A percentile compares a stretch with the other conserved stretches of the same genome.
Evolutionary conservation across 2,888 invertebrate species (phyloP).

Genomic region (Argyresthia albistria): DNA sequence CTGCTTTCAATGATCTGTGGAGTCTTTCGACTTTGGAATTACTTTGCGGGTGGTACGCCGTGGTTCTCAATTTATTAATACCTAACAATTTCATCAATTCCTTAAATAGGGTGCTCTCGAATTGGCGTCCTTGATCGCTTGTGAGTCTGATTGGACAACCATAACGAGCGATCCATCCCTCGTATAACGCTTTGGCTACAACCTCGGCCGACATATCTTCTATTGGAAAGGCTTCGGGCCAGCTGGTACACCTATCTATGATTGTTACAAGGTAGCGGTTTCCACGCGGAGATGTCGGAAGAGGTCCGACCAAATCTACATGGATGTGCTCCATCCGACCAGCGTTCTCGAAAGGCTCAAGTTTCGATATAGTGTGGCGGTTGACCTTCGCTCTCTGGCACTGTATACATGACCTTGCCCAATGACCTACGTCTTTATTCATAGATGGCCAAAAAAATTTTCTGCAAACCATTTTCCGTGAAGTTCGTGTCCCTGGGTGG

Average conservation of each 20-base stretch:
- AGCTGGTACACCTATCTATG: constrained; percentile 11
- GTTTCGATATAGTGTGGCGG: neutral
- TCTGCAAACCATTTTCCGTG: constrained; percentile 3
- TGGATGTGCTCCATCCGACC: neutral
- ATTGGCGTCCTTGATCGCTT: constrained; percentile 23
- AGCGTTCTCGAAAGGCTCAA: neutral
- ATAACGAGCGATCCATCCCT: constrained; percentile 9
- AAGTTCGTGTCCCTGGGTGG: constrained; percentile 5
- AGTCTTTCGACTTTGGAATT: constrained; percentile 8
- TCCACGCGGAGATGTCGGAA: constrained; percentile 14
- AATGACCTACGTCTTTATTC: neutral
- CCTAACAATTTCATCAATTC: neutral
- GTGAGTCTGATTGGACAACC: constrained; percentile 9
- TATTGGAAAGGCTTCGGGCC: constrained; percentile 12
- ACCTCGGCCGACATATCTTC: constrained; percentile 18
- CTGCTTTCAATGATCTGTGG: neutral
- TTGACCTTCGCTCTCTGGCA: constrained; percentile 4
- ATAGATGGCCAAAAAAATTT: constrained; percentile 3
- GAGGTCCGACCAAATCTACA: constrained; percentile 6
- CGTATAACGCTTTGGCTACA: constrained; percentile 15
- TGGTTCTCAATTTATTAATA: constrained; percentile 6
- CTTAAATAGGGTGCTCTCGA: constrained; percentile 9
- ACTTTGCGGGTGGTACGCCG: constrained; percentile 13
- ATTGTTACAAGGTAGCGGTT: constrained; percentile 12
- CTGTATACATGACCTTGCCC: neutral